These are phyloP conservation scores for Theodoxus fluviatilis DNA, from an alignment of 2,888 invertebrate species.

Conservation along the genomic window DNA sequence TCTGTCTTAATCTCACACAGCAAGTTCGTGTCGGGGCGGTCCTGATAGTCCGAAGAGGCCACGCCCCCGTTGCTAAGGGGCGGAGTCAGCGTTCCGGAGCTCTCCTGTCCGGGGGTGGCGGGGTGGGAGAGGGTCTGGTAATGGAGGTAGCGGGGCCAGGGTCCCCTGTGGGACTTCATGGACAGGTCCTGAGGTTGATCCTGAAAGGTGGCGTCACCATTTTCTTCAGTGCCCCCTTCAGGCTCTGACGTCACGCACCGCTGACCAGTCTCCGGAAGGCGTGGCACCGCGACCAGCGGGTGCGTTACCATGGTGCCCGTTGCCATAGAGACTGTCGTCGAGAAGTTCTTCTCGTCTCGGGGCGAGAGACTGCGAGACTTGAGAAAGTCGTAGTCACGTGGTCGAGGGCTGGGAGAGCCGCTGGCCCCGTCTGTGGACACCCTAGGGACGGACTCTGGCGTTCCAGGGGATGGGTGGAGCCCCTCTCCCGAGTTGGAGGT, in stretches of 20 bases:
- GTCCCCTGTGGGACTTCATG: slow-evolving; percentile 28
- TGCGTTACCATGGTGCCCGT: too few relatives aligned
- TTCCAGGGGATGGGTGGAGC: background rate
- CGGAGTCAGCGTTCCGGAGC: too few relatives aligned
- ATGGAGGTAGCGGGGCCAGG: background rate
- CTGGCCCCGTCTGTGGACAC: background rate
- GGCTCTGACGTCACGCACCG: slow-evolving; percentile 22
- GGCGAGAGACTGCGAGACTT: too few relatives aligned
- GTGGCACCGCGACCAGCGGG: too few relatives aligned
- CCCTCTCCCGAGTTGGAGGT: background rate
- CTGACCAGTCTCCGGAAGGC: too few relatives aligned
- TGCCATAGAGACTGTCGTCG: too few relatives aligned
- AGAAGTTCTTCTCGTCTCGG: too few relatives aligned
- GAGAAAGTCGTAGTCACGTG: too few relatives aligned
- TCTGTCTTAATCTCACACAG: too few relatives aligned
- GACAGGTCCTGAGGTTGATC: slow-evolving; percentile 48
- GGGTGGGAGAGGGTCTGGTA: background rate
- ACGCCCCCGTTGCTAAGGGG: too few relatives aligned
- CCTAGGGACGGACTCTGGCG: background rate
- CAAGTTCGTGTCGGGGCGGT: too few relatives aligned
- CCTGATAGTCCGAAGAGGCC: too few relatives aligned
- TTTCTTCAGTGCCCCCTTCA: background rate
- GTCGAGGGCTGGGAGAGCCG: slow-evolving; percentile 2
- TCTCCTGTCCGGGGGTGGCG: background rate
- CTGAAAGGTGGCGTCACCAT: slow-evolving; percentile 28